phyloP scores from a whole-genome alignment of 1,140 invertebrate species.

The Nylanderia fulva region DNA sequence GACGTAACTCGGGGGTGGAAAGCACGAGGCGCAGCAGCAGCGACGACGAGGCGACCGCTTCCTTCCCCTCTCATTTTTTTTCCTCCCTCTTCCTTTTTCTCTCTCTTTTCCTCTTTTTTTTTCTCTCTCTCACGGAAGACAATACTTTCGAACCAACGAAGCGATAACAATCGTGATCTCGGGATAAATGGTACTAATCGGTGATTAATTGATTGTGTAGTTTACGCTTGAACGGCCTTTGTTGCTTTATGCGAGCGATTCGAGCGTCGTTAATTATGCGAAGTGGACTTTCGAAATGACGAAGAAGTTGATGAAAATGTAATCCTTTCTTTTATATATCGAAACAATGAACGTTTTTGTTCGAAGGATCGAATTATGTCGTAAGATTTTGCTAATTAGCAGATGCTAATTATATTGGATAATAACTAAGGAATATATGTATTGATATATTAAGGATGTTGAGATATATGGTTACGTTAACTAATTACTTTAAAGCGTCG shows the following conservation, averaged over 20 bases:
- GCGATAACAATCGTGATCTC: constrained; percentile 62
- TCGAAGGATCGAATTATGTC: neutral
- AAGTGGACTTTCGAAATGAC: constrained; percentile 37
- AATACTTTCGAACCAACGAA: constrained; percentile 61
- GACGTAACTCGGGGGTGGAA: constrained; percentile 71
- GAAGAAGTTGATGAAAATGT: constrained; percentile 24
- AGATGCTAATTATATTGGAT: constrained; percentile 16
- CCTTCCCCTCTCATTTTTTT: constrained; percentile 54
- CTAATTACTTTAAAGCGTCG: neutral
- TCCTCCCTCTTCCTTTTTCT: neutral
- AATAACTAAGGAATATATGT: neutral
- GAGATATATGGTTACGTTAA: neutral
- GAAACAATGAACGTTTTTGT: neutral
- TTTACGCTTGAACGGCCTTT: constrained; percentile 50
- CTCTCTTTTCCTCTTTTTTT: constrained; percentile 25
- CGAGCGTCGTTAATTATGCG: constrained; percentile 57
- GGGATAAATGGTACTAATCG: constrained; percentile 61
- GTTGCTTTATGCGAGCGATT: constrained; percentile 42
- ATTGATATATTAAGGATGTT: neutral
- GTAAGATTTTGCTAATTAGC: neutral
- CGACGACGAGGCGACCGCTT: constrained; percentile 71
- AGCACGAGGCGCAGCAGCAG: constrained; percentile 70
- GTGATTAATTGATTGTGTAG: constrained; percentile 63
- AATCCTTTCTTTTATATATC: neutral
- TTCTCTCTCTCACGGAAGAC: constrained; percentile 45